phyloP scores from a whole-genome alignment of 2,888 invertebrate species.

The Craniophora ligustri region DNA sequence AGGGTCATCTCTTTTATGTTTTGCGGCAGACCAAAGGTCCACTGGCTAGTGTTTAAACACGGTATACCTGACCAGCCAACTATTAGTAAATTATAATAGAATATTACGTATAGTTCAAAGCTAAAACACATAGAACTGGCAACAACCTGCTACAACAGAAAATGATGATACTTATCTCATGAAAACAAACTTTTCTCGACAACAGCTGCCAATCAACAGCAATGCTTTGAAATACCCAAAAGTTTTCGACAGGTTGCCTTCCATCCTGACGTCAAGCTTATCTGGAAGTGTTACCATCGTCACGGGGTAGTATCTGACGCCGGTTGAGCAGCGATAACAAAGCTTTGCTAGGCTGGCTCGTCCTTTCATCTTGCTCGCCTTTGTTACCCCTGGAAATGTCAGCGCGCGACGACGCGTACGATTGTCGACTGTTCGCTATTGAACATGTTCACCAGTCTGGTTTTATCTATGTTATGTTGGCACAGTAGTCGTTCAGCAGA shows the following conservation, averaged over 20 bases:
- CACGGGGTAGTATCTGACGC: slow-evolving; percentile 34
- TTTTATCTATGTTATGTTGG: slow-evolving; percentile 25
- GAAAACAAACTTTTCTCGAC: background rate
- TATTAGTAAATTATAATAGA: too few species aligned
- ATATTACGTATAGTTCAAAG: too few species aligned
- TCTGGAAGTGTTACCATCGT: slow-evolving; percentile 22
- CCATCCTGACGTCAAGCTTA: slow-evolving; percentile 26
- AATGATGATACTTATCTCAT: background rate
- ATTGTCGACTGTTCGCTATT: slow-evolving; percentile 20
- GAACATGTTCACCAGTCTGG: slow-evolving; percentile 6
- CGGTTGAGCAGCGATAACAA: slow-evolving; percentile 47
- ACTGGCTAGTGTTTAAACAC: too few species aligned
- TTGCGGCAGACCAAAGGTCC: too few species aligned
- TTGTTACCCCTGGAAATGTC: slow-evolving; percentile 42
- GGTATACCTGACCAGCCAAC: too few species aligned
- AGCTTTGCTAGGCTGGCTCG: slow-evolving; percentile 34
- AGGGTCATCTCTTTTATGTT: too few species aligned
- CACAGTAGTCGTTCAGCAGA: background rate
- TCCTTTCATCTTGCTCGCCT: slow-evolving; percentile 46
- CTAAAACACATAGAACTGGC: too few species aligned
- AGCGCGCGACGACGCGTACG: slow-evolving; percentile 24
- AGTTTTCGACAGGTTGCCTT: slow-evolving; percentile 11
- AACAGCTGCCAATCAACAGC: slow-evolving; percentile 12
- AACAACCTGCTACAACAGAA: background rate
- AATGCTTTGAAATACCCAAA: slow-evolving; percentile 15